Base-by-base conservation (phyloP, 2,888 invertebrate species). In the Phasia obesa region DNA sequence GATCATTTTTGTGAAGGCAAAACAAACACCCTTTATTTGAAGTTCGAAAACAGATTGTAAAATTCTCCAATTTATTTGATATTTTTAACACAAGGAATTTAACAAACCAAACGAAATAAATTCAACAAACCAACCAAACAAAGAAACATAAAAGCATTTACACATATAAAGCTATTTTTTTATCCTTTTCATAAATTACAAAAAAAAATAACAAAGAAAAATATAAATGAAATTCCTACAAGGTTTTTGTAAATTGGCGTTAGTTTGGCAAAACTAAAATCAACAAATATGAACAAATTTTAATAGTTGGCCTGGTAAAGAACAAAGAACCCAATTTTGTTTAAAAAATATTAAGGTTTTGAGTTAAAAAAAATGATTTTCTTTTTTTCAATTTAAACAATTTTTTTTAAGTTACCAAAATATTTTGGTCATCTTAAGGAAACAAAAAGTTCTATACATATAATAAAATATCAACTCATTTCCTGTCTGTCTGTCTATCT, bases 121-220 rank as follows among this genome's bases (percentile, higher is more conserved):
- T 9, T 4, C 35, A 38, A 6, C 21, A 42, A 35, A 6, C 59
- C 38, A 76, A 67, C 49, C 67, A n/a, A n/a, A n/a, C n/a, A n/a
- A n/a, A n/a, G n/a, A n/a, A n/a, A 42, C 59, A 60, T 25, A 75
- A 27, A 74, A 44, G 19, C 49, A 38, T 47, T 19, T 44, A 70
- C 59, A 57, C 44, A 70, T n/a, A n/a, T n/a, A n/a, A n/a, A n/a
- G n/a, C n/a, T n/a, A n/a, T 51, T 67, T 35, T 38, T 38, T 76
- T 49, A 67, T 44, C 59, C 67, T 59, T 42, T 53, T 55, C n/a
- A n/a, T 55, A 44, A 60, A 42, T 38, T 11, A 9, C 35, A 23
- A 49, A 21, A 27, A 4, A 17, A 6, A 57, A 38, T 15, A 27
- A n/a, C 23, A 17, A 42, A 21, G 25, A 4, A 17, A 15, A 57